Percentiles rank a stretch among this genome's conserved stretches.
Evolutionary conservation across 2,113 vertebrate species (phyloP).

Genomic region (Scopus umbretta): DNA sequence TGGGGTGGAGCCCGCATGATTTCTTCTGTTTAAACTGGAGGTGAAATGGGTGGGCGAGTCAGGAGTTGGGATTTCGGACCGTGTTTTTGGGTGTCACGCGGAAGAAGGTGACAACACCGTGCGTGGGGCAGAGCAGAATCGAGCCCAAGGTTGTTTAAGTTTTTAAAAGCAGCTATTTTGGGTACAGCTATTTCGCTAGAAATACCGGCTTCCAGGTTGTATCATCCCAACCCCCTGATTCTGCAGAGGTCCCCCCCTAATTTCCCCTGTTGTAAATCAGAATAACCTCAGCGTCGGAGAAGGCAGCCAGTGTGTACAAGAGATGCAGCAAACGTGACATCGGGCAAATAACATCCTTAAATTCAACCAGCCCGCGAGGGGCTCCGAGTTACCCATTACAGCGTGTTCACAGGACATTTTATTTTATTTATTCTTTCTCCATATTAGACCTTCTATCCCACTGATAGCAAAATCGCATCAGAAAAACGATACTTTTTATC

Average conservation of each 20-base stretch:
- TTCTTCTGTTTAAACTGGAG: background rate
- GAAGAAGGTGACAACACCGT: background rate
- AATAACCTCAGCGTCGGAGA: background rate
- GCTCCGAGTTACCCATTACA: background rate
- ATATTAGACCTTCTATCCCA: background rate
- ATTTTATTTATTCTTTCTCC: background rate
- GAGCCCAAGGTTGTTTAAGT: background rate
- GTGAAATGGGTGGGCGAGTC: background rate
- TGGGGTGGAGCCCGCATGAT: background rate
- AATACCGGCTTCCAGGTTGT: background rate
- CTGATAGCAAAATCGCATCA: background rate
- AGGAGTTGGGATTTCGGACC: background rate
- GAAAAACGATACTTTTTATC: background rate
- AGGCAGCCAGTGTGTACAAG: background rate
- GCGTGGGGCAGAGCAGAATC: background rate
- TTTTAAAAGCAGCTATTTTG: background rate
- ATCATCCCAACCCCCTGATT: background rate
- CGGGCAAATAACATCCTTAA: background rate
- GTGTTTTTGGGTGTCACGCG: background rate
- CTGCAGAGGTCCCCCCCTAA: background rate
- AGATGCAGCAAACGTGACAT: background rate
- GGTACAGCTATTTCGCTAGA: rapidly evolving
- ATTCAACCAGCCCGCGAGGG: background rate
- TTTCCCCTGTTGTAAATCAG: background rate
- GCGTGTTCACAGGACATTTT: background rate